Evolutionary conservation across 2,113 vertebrate genomes (phyloP).

Genomic region (Archocentrus centrarchus): DNA sequence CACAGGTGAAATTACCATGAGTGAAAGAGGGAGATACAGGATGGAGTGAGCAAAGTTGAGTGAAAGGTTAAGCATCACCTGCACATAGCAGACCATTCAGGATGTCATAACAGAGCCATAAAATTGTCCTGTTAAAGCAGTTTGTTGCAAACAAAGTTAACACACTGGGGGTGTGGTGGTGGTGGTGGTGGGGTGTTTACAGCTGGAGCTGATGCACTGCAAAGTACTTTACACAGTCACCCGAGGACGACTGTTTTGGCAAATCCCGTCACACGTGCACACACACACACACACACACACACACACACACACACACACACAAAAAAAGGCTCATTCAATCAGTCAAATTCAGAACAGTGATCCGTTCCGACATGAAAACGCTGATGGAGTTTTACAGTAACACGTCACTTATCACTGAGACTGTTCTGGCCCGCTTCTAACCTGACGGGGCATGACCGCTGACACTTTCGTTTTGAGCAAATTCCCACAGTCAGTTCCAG

Average conservation of each 20-base stretch:
- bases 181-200: conserved; percentile 48
- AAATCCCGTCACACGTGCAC: not conserved
- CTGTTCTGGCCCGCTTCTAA: conserved; percentile 17
- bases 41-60: conserved; percentile 30
- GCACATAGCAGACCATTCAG: conserved; percentile 46
- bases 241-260: conserved; percentile 40
- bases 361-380: conserved; percentile 10
- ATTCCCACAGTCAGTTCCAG: not conserved
- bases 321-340: not conserved
- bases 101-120: conserved; percentile 50
- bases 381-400: conserved; percentile 19
- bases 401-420: conserved; percentile 12
- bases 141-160: conserved; percentile 67
- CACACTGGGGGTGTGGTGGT: conserved; percentile 27
- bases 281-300: too few species aligned
- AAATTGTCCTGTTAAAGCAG: conserved; percentile 54
- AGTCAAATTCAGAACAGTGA: conserved; percentile 16
- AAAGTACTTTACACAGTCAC: conserved; percentile 54
- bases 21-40: not conserved
- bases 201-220: conserved; percentile 42
- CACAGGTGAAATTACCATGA: conserved; percentile 25
- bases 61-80: conserved; percentile 60
- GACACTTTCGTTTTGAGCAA: conserved; percentile 18
- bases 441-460: conserved; percentile 19
- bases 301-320: not conserved